Evolutionary conservation across 2,797 vertebrate genomes (phyloP), one percentile per base, ranked within the genome.

Genomic region (Enteromius trimaculatus): DNA sequence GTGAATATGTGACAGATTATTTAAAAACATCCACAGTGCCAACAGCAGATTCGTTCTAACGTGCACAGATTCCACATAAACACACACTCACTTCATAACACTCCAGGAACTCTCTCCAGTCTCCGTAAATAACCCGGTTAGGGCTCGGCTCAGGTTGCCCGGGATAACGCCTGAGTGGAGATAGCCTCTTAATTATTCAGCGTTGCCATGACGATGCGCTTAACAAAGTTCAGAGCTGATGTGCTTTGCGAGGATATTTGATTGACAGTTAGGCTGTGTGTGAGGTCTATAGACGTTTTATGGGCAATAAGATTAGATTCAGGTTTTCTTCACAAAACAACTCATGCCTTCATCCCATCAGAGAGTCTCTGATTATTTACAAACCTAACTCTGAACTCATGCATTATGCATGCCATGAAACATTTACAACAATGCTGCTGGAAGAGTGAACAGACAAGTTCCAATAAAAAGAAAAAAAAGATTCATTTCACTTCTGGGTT

Each of bases 171-270:
- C 26, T 42, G 60, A 31, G 29, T 60, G 55, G 53, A 72, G 37
- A 55, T 42, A 55, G 23, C 62, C 76, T 13, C 79, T 88, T 62
- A 86, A 89, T 90, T 85, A 90, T 88, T 90, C 66, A 90, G 49
- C 47, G 81, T 86, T 84, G 76, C 82, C 85, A 77, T 77, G 58
- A 39, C 51, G 66, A 76, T 79, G 74, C 11, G 23, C 53, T 80
- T 58, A 51, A 77, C 53, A 37, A 47, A 26, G 26, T 71, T 64
- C 34, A 34, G 16, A 17, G 53, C 19, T 60, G 68, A 77, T 31
- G 79, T 64, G 79, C 51, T 60, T 55, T 55, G 62, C 49, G 16
- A 19, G 64, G 23, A 14, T 34, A 53, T 78, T 26, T 76, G 77
- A 79, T 19, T 60, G 58, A 68, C 83, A 34, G 31, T 16, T 47